Percentiles rank a stretch among this genome's conserved stretches.
Evolutionary conservation across 2,888 invertebrate species (phyloP).

Genomic region (Psylliodes chrysocephalus): DNA sequence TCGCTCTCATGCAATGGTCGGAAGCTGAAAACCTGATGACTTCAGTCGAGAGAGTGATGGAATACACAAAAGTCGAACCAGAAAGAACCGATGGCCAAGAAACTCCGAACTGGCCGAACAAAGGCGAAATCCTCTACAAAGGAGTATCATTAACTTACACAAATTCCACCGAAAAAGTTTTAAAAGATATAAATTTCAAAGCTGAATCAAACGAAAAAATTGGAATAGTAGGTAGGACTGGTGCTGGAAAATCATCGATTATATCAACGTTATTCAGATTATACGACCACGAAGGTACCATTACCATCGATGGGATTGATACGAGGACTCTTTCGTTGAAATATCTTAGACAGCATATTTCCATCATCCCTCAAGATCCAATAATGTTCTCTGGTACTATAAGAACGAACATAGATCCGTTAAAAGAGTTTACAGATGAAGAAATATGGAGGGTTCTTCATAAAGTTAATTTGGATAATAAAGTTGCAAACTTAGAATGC

Average conservation of each 20-base stretch:
- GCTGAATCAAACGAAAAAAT: slow-evolving; percentile 78
- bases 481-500: slow-evolving; percentile 57
- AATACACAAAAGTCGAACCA: slow-evolving; percentile 64
- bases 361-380: slow-evolving; percentile 68
- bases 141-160: slow-evolving; percentile 76
- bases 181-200: slow-evolving; percentile 75
- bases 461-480: slow-evolving; percentile 59
- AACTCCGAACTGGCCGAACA: slow-evolving; percentile 70
- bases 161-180: slow-evolving; percentile 73
- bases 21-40: slow-evolving; percentile 85
- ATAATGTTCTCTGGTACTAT: too few species aligned
- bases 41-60: slow-evolving; percentile 82
- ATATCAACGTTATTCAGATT: slow-evolving; percentile 80
- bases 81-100: slow-evolving; percentile 63
- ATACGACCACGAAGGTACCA: slow-evolving; percentile 79
- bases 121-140: slow-evolving; percentile 70
- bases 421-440: slow-evolving; percentile 49
- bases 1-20: slow-evolving; percentile 82
- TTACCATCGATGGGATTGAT: slow-evolving; percentile 64
- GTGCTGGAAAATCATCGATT: slow-evolving; percentile 85
- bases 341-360: slow-evolving; percentile 64
- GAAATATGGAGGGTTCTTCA: slow-evolving; percentile 55
- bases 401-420: slow-evolving; percentile 61
- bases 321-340: slow-evolving; percentile 64
- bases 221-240: too few species aligned